phyloP scores from a whole-genome alignment of 1,140 invertebrate species.

The Euura saliciscinereae region DNA sequence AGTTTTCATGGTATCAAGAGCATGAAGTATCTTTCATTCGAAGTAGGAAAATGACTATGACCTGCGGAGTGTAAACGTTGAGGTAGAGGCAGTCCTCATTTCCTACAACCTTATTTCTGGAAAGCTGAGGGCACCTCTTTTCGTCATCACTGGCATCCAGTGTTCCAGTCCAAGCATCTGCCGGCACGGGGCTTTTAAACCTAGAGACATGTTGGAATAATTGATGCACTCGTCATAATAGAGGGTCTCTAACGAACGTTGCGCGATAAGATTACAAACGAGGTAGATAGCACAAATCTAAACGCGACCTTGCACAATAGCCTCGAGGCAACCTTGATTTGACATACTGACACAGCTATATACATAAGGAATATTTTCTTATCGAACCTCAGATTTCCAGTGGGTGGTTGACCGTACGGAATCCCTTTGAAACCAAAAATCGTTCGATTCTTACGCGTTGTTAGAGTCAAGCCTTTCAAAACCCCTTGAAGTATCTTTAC shows the following conservation, averaged over 20 bases:
- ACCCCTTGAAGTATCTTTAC: not conserved
- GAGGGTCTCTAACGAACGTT: not conserved
- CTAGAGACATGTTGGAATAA: constrained; percentile 4
- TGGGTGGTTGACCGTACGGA: constrained; percentile 64
- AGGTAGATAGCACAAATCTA: not conserved
- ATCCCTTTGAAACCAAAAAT: constrained; percentile 58
- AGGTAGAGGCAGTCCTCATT: constrained; percentile 68
- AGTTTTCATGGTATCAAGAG: not conserved
- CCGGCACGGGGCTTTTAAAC: constrained; percentile 30
- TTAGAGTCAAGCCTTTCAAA: not conserved
- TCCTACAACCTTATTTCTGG: constrained; percentile 30
- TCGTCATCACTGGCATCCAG: constrained; percentile 23
- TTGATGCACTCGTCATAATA: too few relatives aligned
- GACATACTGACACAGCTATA: too few relatives aligned
- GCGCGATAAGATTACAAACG: not conserved
- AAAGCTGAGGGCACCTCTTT: constrained; percentile 21
- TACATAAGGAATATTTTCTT: not conserved
- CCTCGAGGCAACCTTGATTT: too few relatives aligned
- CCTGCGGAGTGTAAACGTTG: constrained; percentile 66
- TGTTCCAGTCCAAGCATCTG: constrained; percentile 34
- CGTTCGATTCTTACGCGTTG: not conserved
- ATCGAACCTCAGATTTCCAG: constrained; percentile 59
- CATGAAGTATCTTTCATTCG: not conserved
- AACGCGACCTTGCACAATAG: not conserved
- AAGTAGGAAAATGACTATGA: constrained; percentile 35